phyloP scores from a whole-genome alignment of 2,888 invertebrate genomes.

The Yponomeuta sedellus region DNA sequence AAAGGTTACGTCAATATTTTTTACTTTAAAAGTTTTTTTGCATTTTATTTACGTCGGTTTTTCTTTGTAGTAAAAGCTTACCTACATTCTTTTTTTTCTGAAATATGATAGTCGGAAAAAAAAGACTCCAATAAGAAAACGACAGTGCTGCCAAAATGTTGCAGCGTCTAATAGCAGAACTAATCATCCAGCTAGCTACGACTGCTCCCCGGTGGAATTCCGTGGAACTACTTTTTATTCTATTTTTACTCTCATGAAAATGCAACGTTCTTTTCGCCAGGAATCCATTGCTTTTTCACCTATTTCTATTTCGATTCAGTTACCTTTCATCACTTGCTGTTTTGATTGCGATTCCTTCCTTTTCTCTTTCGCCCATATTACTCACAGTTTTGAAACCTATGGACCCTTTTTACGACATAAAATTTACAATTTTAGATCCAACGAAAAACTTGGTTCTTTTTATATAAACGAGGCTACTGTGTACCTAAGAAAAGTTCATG shows the following conservation, averaged over 20 bases:
- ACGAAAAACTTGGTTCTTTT: no score
- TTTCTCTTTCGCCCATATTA: not conserved
- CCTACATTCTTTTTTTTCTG: no score
- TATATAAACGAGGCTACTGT: no score
- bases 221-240: constrained; percentile 58
- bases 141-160: constrained; percentile 45
- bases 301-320: constrained; percentile 63
- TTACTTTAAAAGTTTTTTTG: no score
- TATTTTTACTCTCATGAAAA: constrained; percentile 69
- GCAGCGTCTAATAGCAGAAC: constrained; percentile 68
- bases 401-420: not conserved
- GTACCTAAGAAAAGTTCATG: no score
- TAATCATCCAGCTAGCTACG: constrained; percentile 43
- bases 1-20: no score
- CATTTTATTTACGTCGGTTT: no score
- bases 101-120: no score
- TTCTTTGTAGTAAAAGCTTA: no score
- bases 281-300: constrained; percentile 49
- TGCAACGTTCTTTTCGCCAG: constrained; percentile 69
- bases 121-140: constrained; percentile 26
- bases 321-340: constrained; percentile 61
- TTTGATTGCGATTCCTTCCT: constrained; percentile 30
- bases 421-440: not conserved
- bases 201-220: constrained; percentile 33
- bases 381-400: not conserved